Evolutionary conservation across 2,888 invertebrate species (phyloP).

Genomic region (Tenodera sinensis): DNA sequence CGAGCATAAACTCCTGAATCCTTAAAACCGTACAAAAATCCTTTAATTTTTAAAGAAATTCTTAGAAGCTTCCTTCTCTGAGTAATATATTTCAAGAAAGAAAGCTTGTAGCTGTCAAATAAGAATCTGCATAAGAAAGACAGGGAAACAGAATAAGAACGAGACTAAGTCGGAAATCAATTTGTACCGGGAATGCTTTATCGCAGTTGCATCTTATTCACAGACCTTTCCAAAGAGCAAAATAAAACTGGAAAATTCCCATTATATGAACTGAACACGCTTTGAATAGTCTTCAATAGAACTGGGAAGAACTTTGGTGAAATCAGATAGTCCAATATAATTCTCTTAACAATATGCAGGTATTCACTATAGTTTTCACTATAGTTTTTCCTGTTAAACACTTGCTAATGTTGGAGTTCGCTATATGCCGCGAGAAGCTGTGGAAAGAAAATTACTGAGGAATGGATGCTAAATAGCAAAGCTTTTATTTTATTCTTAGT

Average conservation of each 20-base stretch:
- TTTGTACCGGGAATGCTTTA: background rate
- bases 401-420: too few relatives aligned
- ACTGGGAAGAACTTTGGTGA: too few relatives aligned
- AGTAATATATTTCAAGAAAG: background rate
- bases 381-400: too few relatives aligned
- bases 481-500: too few relatives aligned
- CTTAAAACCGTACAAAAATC: background rate
- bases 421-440: too few relatives aligned
- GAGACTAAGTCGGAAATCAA: background rate
- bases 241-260: background rate
- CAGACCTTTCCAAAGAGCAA: background rate
- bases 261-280: background rate
- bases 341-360: too few relatives aligned
- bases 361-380: too few relatives aligned
- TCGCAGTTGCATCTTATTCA: background rate
- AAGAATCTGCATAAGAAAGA: background rate
- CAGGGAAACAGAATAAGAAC: background rate
- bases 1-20: background rate
- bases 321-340: too few relatives aligned
- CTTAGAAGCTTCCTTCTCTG: background rate
- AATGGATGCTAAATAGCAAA: too few relatives aligned
- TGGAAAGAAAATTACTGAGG: too few relatives aligned
- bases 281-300: background rate
- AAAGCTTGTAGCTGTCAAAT: background rate
- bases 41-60: background rate